A percentile compares a stretch with the other conserved stretches of the same genome.
Conservation (phyloP, 1,140 invertebrate species). For the Grapholita molesta region DNA sequence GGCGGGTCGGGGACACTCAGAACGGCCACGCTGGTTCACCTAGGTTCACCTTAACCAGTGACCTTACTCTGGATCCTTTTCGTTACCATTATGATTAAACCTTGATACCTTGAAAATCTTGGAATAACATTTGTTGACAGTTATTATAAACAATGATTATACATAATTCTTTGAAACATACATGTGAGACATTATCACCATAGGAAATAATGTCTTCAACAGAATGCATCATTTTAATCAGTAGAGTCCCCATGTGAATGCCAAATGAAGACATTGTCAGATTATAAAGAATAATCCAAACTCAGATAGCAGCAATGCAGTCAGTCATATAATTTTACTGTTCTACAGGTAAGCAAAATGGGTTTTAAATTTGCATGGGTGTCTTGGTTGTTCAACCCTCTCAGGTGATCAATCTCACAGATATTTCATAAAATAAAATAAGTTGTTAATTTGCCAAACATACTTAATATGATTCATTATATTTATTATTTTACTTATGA, state of each 20-base stretch:
- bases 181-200: conserved; percentile 22
- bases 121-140: conserved; percentile 45
- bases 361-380: too few species aligned
- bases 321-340: too few species aligned
- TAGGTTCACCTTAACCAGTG: conserved; percentile 80
- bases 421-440: too few species aligned
- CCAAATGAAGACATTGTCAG: background rate
- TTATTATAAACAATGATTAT: conserved; percentile 39
- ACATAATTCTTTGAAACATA: conserved; percentile 36
- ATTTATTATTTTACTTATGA: too few species aligned
- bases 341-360: too few species aligned
- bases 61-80: conserved; percentile 76
- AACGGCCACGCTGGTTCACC: conserved; percentile 79
- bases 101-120: conserved; percentile 71
- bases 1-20: conserved; percentile 82
- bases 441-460: too few species aligned
- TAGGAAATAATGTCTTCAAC: background rate
- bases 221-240: conserved; percentile 20
- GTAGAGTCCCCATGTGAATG: conserved; percentile 42
- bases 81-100: conserved; percentile 66
- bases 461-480: too few species aligned
- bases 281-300: background rate
- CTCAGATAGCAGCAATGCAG: background rate
- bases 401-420: too few species aligned
- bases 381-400: background rate